Base-by-base conservation (phyloP, 1,140 invertebrate genomes). In the Drosophila miranda region DNA sequence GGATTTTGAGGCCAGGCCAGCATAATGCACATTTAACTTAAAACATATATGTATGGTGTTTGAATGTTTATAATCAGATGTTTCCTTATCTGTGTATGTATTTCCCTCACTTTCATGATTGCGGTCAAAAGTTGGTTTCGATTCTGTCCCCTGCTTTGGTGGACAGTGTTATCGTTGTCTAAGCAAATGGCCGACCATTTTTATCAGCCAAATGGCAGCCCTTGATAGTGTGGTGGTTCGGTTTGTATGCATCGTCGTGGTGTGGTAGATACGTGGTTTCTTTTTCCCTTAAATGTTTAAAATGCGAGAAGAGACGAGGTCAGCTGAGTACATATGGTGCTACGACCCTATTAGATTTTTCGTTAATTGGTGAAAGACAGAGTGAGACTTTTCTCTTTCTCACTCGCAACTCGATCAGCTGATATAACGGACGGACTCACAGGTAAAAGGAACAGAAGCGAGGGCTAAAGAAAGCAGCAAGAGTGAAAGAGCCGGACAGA, bases 391-490 rank as follows among this genome's bases (percentile, higher is more conserved):
- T 5, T 26, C 19, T 49, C 11, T 34, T 52, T 61, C 28, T 67
- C 13, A 41, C 43, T 51, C 16, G 45, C 23, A 14, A 14, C 49
- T 43, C 54, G 82, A 86, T 86, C 82, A 86, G 82, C 82, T 86
- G 82, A 72, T 86, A 67, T 49, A 60, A 3, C 8, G 34, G 34
- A 28, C 62, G 23, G 43, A 60, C 34, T 26, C 50, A 66, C 63
- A 75, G 60, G 63, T 76, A 69, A 58, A 45, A 38, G 19, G 34
- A 34, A 76, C 41, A 6, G 34, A 42, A 46, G 48, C 46, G 61
- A 45, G 42, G 16, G 23, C 21, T 8, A 9, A 58, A 54, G 8
- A 28, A 11, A 23, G 7, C 7, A 48, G 11, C 34, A 46, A 23
- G 49, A 56, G 53, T 23, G 21, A n/a, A 59, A 48, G 45, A 71